These are phyloP conservation scores for Catocala nupta DNA, from an alignment of 2,888 invertebrate genomes.

Conservation along the genomic window DNA sequence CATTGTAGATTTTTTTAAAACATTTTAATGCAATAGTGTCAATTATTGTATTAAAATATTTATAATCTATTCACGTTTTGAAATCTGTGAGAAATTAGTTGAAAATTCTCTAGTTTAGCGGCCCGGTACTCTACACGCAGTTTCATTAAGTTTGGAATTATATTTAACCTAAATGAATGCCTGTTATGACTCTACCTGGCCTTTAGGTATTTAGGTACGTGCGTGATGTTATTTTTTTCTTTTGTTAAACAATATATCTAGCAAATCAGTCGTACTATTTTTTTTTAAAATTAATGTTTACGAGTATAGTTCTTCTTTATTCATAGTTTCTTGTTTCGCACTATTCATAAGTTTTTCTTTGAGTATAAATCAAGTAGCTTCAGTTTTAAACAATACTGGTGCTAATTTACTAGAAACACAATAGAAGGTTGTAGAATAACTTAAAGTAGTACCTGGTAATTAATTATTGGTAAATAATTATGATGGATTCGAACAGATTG, in stretches of 20 bases:
- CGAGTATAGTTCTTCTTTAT: conserved; percentile 4
- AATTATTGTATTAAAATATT: no score
- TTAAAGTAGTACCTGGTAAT: conserved; percentile 5
- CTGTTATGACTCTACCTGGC: no score
- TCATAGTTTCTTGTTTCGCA: conserved; percentile 5
- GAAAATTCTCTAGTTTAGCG: no score
- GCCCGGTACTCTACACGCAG: no score
- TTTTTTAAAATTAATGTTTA: conserved; percentile 10
- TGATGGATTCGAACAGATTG: conserved; percentile 28
- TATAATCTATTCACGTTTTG: no score
- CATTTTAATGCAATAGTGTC: no score
- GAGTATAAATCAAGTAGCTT: neutral
- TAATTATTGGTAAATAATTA: conserved; percentile 24
- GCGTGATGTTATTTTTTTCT: no score
- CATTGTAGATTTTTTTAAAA: neutral
- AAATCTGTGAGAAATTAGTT: no score
- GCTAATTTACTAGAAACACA: conserved; percentile 3
- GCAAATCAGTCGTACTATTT: neutral
- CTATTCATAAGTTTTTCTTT: conserved; percentile 8
- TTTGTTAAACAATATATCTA: no score
- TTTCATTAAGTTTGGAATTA: no score
- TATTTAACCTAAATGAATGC: no score
- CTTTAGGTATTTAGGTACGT: no score
- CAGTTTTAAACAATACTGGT: conserved; percentile 2
- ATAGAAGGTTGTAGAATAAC: neutral